Evolutionary conservation across 2,113 vertebrate genomes (phyloP).

Genomic region (Lutjanus erythropterus): DNA sequence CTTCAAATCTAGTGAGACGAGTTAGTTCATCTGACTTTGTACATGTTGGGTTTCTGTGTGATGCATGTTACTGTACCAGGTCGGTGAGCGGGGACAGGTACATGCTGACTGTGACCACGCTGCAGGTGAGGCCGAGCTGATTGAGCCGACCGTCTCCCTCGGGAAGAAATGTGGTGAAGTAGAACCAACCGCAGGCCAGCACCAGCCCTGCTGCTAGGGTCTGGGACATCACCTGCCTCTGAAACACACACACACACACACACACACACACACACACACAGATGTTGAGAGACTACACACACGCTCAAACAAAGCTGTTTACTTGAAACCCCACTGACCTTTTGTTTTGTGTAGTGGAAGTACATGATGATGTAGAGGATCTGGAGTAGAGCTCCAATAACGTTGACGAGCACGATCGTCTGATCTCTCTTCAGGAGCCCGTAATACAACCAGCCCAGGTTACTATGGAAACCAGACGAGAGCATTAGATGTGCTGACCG

Average conservation of each 20-base stretch:
- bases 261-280: not conserved
- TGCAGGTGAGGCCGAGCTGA: constrained; percentile 92
- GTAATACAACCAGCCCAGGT: constrained; percentile 94
- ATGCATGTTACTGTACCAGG: constrained; percentile 82
- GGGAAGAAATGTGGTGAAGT: constrained; percentile 85
- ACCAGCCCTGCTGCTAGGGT: constrained; percentile 75
- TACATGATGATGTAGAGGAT: constrained; percentile 89
- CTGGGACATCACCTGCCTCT: constrained; percentile 82
- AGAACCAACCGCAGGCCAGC: constrained; percentile 84
- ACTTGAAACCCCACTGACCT: constrained; percentile 78
- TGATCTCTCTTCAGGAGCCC: constrained; percentile 89
- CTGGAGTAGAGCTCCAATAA: constrained; percentile 89
- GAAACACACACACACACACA: constrained; percentile 38
- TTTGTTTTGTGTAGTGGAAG: constrained; percentile 87
- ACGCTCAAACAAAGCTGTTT: not conserved
- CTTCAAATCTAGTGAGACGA: not conserved
- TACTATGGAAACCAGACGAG: constrained; percentile 82
- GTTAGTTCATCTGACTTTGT: not conserved
- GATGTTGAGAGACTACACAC: not conserved
- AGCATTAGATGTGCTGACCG: constrained; percentile 7
- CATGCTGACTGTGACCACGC: constrained; percentile 93
- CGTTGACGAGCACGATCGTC: constrained; percentile 89
- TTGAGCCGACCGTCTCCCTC: constrained; percentile 71
- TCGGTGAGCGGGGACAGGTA: constrained; percentile 92
- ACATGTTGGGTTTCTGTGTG: constrained; percentile 12